Percentiles rank a stretch among this genome's conserved stretches.
phyloP scores from a whole-genome alignment of 2,888 invertebrate species.

The Nephrotoma flavescens region DNA sequence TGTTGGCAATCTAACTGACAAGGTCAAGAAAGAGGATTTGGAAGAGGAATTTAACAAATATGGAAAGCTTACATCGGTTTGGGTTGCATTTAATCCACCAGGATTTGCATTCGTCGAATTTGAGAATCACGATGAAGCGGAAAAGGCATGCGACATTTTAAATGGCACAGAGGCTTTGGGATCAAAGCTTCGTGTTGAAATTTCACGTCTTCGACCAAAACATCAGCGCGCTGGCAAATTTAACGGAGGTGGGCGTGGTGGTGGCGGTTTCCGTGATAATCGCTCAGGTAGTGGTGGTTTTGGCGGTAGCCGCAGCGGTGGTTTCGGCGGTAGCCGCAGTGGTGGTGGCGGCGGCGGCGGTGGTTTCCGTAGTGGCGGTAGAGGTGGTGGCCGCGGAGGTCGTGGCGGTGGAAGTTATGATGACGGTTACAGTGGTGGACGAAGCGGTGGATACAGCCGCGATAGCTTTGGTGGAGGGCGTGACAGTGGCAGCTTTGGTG shows the following conservation, averaged over 20 bases:
- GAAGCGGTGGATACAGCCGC: slow-evolving; percentile 4
- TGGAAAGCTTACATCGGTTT: slow-evolving; percentile 81
- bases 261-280: slow-evolving; percentile 35
- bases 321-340: not conserved
- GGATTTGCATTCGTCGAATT: slow-evolving; percentile 92
- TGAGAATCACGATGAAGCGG: slow-evolving; percentile 75
- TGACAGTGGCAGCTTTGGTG: slow-evolving; percentile 16
- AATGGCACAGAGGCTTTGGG: slow-evolving; percentile 59
- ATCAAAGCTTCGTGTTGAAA: slow-evolving; percentile 74
- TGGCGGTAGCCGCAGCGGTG: not conserved
- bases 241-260: slow-evolving; percentile 38
- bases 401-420: slow-evolving; percentile 22
- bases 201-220: slow-evolving; percentile 66
- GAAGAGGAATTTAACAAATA: slow-evolving; percentile 84
- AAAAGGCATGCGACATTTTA: slow-evolving; percentile 59
- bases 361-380: slow-evolving; percentile 28
- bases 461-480: slow-evolving; percentile 13
- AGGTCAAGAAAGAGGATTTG: slow-evolving; percentile 82
- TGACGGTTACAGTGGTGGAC: slow-evolving; percentile 12
- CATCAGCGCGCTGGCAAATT: slow-evolving; percentile 48
- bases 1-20: slow-evolving; percentile 78
- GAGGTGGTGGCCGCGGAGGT: slow-evolving; percentile 22
- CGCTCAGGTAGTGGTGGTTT: slow-evolving; percentile 20
- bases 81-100: slow-evolving; percentile 86
- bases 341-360: slow-evolving; percentile 2